Conservation (phyloP, 2,797 vertebrate species). For the Poecilia picta region DNA sequence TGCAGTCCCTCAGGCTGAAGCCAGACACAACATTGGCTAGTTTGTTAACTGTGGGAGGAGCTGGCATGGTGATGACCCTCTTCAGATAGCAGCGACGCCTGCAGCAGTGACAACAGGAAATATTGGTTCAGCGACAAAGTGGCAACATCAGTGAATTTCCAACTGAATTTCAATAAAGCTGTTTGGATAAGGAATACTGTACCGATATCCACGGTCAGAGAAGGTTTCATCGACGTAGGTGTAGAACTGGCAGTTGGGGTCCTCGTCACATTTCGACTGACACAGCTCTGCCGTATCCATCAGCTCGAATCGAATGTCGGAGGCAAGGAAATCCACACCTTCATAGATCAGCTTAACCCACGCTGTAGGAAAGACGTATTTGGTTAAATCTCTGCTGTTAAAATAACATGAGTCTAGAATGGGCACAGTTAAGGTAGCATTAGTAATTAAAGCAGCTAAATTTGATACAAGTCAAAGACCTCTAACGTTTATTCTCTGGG, state of each 20-base stretch:
- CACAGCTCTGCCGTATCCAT: constrained; percentile 44
- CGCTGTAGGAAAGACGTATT: constrained; percentile 41
- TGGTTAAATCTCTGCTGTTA: not conserved
- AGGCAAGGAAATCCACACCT: constrained; percentile 39
- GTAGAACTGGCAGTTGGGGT: constrained; percentile 74
- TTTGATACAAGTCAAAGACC: not conserved
- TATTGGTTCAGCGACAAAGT: not conserved
- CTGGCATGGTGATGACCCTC: constrained; percentile 8
- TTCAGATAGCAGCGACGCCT: not conserved
- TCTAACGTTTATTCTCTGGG: not conserved
- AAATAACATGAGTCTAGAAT: not conserved
- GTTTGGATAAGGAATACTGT: not conserved
- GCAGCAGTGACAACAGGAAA: not conserved
- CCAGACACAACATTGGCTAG: not conserved
- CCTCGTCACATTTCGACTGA: constrained; percentile 48
- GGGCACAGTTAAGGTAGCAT: not conserved
- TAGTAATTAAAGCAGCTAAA: not conserved
- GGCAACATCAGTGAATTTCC: not conserved
- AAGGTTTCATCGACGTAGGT: constrained; percentile 33
- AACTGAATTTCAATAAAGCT: not conserved
- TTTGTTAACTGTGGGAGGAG: not conserved
- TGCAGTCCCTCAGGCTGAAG: not conserved
- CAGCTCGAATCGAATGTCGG: constrained; percentile 43
- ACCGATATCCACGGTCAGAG: fast-evolving
- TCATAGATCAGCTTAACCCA: constrained; percentile 44